phyloP scores from a whole-genome alignment of 2,888 invertebrate genomes.

The Sphaerophoria rueppellii region DNA sequence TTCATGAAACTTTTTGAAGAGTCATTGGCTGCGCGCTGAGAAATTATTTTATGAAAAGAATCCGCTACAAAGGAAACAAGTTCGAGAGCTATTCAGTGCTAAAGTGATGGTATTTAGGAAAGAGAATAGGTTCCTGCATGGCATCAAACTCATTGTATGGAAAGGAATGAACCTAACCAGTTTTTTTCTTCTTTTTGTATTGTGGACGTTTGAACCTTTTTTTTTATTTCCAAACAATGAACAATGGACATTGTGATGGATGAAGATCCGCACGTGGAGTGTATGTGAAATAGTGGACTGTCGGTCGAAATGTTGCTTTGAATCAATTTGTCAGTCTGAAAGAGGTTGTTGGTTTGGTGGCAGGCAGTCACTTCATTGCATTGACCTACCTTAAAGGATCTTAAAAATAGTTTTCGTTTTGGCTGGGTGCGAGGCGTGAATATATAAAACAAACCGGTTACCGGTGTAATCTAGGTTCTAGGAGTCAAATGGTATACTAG shows the following conservation, averaged over 20 bases:
- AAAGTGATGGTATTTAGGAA: conserved; percentile 16
- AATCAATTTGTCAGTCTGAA: conserved; percentile 19
- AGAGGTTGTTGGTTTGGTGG: background rate
- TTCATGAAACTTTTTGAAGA: conserved; percentile 25
- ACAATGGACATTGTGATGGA: conserved; percentile 10
- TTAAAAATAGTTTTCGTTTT: background rate
- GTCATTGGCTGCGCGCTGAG: conserved; percentile 26
- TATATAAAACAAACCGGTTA: too few species aligned
- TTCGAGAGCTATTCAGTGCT: conserved; percentile 9
- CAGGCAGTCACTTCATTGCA: background rate
- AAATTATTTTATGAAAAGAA: conserved; percentile 47
- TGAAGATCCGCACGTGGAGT: conserved; percentile 28
- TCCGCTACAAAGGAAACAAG: conserved; percentile 29
- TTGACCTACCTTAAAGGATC: background rate
- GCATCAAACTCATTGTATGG: background rate
- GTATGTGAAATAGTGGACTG: background rate
- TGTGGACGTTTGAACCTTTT: conserved; percentile 8
- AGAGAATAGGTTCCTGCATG: background rate
- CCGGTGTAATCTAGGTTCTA: too few species aligned
- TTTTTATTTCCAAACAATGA: conserved; percentile 7
- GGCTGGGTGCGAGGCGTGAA: background rate
- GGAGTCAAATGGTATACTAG: too few species aligned
- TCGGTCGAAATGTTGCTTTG: conserved; percentile 5
- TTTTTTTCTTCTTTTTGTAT: background rate
- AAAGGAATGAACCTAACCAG: background rate